Percentiles rank a stretch among this genome's conserved stretches.
Evolutionary conservation across 2,113 vertebrate species (phyloP).

Genomic region (Plecturocebus donacophilus): DNA sequence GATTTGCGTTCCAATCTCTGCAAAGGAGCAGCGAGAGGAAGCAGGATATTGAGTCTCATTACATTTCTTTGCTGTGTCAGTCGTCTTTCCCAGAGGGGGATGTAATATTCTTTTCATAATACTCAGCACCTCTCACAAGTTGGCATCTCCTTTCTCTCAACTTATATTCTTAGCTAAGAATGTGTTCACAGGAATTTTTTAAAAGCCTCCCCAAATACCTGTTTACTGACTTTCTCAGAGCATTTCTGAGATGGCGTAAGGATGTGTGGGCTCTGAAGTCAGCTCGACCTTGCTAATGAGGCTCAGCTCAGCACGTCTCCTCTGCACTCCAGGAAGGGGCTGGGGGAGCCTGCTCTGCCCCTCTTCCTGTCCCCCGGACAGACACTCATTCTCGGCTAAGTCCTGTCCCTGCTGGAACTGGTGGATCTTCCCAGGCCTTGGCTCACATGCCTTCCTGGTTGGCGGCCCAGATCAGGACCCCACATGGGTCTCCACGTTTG

Average conservation of each 20-base stretch:
- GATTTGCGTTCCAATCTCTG: conserved; percentile 49
- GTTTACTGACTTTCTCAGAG: conserved; percentile 65
- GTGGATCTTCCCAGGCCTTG: neutral
- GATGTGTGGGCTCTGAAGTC: neutral
- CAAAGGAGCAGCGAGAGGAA: conserved; percentile 36
- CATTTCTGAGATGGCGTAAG: neutral
- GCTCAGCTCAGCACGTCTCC: neutral
- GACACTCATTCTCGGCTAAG: neutral
- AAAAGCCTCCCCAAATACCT: conserved; percentile 75
- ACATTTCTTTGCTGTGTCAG: conserved; percentile 73
- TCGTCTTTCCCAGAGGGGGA: conserved; percentile 64
- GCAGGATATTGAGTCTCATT: conserved; percentile 72
- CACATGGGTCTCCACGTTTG: neutral
- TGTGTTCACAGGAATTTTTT: conserved; percentile 75
- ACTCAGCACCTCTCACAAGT: conserved; percentile 61
- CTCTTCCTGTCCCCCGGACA: neutral
- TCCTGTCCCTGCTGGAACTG: neutral
- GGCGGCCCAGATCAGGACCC: neutral
- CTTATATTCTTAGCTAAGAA: conserved; percentile 68
- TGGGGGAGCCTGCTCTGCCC: neutral
- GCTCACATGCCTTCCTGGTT: neutral
- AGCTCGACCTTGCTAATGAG: conserved; percentile 50
- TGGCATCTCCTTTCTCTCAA: conserved; percentile 69
- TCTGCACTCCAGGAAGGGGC: accelerated
- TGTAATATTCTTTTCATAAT: conserved; percentile 51